Evolutionary conservation across 2,797 vertebrate genomes (phyloP).

Genomic region (Phylloscopus collybita): DNA sequence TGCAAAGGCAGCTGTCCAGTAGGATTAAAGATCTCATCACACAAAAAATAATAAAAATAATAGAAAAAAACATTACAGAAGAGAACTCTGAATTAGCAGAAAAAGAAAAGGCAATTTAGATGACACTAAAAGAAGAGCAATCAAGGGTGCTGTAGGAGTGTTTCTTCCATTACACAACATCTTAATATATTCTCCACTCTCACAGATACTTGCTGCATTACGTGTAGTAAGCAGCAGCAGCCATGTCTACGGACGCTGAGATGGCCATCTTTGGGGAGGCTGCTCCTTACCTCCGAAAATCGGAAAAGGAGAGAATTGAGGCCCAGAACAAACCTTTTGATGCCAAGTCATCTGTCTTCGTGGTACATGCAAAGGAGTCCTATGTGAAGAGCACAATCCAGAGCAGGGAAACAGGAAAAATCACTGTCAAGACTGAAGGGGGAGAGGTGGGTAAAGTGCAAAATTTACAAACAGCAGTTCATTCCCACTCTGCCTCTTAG

Average conservation of each 20-base stretch:
- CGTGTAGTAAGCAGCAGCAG: conserved; percentile 35
- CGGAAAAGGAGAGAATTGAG: not conserved
- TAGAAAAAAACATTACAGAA: not conserved
- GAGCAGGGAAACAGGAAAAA: conserved; percentile 81
- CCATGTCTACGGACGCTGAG: conserved; percentile 77
- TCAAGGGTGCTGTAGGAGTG: accelerated
- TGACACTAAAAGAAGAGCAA: not conserved
- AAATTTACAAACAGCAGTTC: not conserved
- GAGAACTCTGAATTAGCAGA: not conserved
- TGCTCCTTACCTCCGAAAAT: not conserved
- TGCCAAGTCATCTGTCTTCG: not conserved
- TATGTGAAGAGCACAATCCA: conserved; percentile 36
- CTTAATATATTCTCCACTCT: not conserved
- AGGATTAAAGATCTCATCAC: not conserved
- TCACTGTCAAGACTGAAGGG: conserved; percentile 67
- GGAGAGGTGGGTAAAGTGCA: conserved; percentile 45
- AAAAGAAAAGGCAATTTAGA: not conserved
- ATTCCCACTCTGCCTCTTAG: not conserved
- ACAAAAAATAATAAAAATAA: not conserved
- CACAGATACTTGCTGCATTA: not conserved
- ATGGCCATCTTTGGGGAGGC: conserved; percentile 85
- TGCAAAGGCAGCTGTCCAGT: not conserved
- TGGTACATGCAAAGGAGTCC: not conserved
- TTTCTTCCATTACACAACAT: not conserved
- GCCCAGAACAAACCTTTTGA: not conserved